Conservation (phyloP, 2,113 vertebrate species). For the Pleuronectes platessa region DNA sequence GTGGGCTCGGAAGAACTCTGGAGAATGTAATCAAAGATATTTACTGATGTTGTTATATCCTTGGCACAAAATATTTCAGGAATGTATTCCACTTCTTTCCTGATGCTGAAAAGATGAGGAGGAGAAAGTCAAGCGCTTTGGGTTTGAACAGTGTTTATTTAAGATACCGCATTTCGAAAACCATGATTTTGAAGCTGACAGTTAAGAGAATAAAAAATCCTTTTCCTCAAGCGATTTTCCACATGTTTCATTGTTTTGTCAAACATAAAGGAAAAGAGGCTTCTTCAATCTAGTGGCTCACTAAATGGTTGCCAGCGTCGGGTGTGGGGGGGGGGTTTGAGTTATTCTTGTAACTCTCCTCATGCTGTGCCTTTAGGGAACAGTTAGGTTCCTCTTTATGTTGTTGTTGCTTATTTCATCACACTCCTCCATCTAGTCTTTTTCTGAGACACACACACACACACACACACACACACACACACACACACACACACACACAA, state of each 20-base stretch:
- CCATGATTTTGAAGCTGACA: neutral
- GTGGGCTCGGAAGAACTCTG: neutral
- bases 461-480: neutral
- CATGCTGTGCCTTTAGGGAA: constrained; percentile 63
- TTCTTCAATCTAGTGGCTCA: neutral
- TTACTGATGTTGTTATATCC: constrained; percentile 25
- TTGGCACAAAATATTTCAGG: constrained; percentile 15
- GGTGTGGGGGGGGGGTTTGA: constrained; percentile 49
- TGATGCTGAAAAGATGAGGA: neutral
- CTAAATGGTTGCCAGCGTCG: constrained; percentile 9
- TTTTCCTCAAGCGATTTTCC: constrained; percentile 13
- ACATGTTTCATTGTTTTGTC: neutral
- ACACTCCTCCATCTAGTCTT: constrained; percentile 44
- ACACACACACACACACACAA: neutral
- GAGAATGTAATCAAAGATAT: constrained; percentile 19
- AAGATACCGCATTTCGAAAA: constrained; percentile 3
- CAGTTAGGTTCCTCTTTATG: constrained; percentile 64
- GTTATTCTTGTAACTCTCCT: constrained; percentile 58
- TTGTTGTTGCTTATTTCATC: constrained; percentile 71
- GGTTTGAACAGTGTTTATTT: neutral
- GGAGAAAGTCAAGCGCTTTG: neutral
- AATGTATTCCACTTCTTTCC: constrained; percentile 19
- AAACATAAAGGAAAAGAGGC: constrained; percentile 1
- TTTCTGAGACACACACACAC: constrained; percentile 19
- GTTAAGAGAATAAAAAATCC: neutral